Conservation (phyloP, 2,113 vertebrate species). For the Solea senegalensis region DNA sequence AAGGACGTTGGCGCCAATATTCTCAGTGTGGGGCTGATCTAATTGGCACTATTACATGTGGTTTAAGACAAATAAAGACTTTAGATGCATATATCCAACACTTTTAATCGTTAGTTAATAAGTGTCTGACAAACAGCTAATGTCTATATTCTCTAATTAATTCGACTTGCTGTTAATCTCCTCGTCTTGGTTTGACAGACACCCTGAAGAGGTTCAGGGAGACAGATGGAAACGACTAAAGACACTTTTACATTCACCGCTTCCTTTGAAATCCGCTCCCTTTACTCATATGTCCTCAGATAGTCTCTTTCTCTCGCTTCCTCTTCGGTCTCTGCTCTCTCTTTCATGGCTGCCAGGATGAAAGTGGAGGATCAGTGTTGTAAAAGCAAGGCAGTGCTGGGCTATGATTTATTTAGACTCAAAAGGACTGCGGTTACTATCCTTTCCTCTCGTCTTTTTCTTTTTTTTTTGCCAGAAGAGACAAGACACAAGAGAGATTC, state of each 20-base stretch:
- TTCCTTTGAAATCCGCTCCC: conserved; percentile 60
- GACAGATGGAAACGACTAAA: conserved; percentile 50
- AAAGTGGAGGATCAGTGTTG: conserved; percentile 61
- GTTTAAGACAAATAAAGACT: not conserved
- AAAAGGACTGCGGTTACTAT: conserved; percentile 57
- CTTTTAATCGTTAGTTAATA: not conserved
- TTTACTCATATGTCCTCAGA: conserved; percentile 52
- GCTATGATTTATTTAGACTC: conserved; percentile 75
- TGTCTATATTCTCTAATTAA: not conserved
- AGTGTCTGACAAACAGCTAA: not conserved
- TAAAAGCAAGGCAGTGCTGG: conserved; percentile 63
- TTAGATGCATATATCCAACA: too few relatives aligned
- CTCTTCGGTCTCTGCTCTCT: conserved; percentile 23
- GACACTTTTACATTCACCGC: conserved; percentile 51
- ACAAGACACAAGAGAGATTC: conserved; percentile 26
- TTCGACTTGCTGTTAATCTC: conserved; percentile 17
- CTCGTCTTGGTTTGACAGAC: conserved; percentile 18
- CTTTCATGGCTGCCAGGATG: conserved; percentile 66
- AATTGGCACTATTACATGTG: not conserved
- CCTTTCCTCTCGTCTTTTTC: conserved; percentile 1
- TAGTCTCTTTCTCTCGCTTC: conserved; percentile 39
- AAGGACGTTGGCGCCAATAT: too few relatives aligned
- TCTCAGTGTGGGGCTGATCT: too few relatives aligned
- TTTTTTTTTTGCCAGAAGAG: conserved; percentile 28
- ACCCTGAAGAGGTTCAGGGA: conserved; percentile 36